These are phyloP conservation scores for Chelonus insularis DNA, from an alignment of 1,140 invertebrate species.

Conservation along the genomic window DNA sequence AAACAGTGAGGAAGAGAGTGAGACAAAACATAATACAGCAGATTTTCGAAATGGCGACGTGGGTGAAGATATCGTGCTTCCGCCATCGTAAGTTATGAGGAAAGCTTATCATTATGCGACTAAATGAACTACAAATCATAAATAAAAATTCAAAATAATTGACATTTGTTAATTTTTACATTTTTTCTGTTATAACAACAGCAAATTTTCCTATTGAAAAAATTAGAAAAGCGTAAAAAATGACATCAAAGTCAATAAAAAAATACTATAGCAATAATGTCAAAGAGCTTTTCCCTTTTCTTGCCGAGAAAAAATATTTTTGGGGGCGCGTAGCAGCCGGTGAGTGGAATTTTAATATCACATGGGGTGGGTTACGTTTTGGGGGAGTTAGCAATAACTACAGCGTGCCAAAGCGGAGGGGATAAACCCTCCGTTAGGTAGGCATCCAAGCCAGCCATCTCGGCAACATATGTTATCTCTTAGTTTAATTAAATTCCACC, in stretches of 20 bases:
- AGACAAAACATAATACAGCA: constrained; percentile 43
- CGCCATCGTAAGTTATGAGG: background rate
- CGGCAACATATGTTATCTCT: constrained; percentile 63
- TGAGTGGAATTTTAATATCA: constrained; percentile 60
- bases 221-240: background rate
- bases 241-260: constrained; percentile 3
- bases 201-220: too few relatives aligned
- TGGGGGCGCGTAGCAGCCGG: constrained; percentile 47
- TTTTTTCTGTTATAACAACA: too few relatives aligned
- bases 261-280: constrained; percentile 3
- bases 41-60: constrained; percentile 49
- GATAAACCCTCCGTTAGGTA: constrained; percentile 31
- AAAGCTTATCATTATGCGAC: background rate
- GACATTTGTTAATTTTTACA: too few relatives aligned
- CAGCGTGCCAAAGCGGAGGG: constrained; percentile 37
- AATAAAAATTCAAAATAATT: too few relatives aligned
- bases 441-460: constrained; percentile 36
- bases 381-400: constrained; percentile 56
- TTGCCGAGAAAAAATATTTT: constrained; percentile 9
- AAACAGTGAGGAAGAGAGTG: background rate
- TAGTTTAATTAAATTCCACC: constrained; percentile 62
- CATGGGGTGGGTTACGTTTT: constrained; percentile 35
- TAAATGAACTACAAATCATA: background rate
- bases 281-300: background rate
- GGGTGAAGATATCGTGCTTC: constrained; percentile 18